These are phyloP conservation scores for Diogma glabrata DNA, from an alignment of 2,888 invertebrate genomes.

Conservation along the genomic window DNA sequence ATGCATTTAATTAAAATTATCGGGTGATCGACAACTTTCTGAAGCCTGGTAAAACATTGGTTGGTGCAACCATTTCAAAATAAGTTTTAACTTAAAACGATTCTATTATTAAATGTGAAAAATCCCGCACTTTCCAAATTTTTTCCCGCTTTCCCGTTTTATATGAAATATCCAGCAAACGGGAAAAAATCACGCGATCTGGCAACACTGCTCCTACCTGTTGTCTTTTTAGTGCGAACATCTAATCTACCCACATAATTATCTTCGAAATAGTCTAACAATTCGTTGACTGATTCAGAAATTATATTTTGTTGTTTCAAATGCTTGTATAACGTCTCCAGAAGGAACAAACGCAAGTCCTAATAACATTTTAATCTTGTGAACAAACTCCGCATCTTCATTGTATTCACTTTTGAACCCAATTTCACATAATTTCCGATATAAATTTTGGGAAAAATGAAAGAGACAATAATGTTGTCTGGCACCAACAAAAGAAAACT, in stretches of 20 bases:
- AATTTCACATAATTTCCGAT: conserved; percentile 3
- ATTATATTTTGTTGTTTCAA: not conserved
- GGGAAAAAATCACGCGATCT: too few species aligned
- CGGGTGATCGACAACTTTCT: too few species aligned
- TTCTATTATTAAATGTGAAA: too few species aligned
- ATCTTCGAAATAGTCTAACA: not conserved
- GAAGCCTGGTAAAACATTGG: too few species aligned
- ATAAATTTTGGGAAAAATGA: conserved; percentile 2
- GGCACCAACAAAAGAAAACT: not conserved
- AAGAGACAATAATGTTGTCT: not conserved
- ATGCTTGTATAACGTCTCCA: not conserved
- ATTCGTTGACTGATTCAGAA: not conserved
- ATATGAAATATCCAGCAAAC: too few species aligned
- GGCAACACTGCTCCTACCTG: too few species aligned
- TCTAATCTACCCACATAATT: not conserved
- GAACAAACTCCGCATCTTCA: not conserved
- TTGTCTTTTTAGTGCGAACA: too few species aligned
- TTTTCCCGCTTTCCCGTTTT: too few species aligned
- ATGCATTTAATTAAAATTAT: too few species aligned
- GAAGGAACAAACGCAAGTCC: not conserved
- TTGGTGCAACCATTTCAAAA: too few species aligned
- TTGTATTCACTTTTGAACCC: conserved; percentile 6
- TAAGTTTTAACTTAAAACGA: too few species aligned
- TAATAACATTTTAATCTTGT: not conserved
- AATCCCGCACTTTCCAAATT: too few species aligned